These are phyloP conservation scores for Maconellicoccus hirsutus DNA, from an alignment of 1,140 invertebrate species.

Conservation along the genomic window DNA sequence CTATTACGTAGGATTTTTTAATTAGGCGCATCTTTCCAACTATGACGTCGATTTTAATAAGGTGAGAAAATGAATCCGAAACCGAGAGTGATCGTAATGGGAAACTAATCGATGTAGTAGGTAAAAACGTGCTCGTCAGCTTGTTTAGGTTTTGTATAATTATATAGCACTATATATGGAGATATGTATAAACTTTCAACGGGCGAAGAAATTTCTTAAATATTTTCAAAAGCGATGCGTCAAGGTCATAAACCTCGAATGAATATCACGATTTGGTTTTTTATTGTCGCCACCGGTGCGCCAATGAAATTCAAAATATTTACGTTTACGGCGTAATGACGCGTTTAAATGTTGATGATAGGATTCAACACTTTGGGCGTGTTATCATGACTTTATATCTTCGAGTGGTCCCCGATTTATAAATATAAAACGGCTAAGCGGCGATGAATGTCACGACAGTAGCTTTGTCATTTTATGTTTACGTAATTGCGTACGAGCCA, in stretches of 20 bases:
- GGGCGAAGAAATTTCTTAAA: not conserved
- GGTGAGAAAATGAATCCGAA: not conserved
- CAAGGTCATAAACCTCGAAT: not conserved
- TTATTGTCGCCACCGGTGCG: too few species aligned
- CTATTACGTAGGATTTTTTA: not conserved
- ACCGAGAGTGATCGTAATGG: not conserved
- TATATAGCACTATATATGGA: not conserved
- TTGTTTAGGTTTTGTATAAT: not conserved
- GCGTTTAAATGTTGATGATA: conserved; percentile 3
- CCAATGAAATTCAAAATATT: not conserved
- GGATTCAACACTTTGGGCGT: conserved; percentile 4
- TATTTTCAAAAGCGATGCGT: not conserved
- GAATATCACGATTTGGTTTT: not conserved
- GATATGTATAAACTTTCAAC: too few species aligned
- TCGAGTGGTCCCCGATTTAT: not conserved
- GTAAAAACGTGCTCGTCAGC: not conserved
- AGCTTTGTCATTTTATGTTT: not conserved
- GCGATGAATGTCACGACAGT: not conserved
- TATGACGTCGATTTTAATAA: not conserved
- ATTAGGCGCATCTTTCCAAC: not conserved
- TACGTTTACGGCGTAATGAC: not conserved
- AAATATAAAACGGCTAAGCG: not conserved
- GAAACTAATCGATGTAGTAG: not conserved
- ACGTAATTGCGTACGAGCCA: too few species aligned
- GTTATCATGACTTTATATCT: not conserved